These are phyloP conservation scores for Synaphobranchus kaupii DNA, from an alignment of 2,797 vertebrate species.

Conservation along the genomic window DNA sequence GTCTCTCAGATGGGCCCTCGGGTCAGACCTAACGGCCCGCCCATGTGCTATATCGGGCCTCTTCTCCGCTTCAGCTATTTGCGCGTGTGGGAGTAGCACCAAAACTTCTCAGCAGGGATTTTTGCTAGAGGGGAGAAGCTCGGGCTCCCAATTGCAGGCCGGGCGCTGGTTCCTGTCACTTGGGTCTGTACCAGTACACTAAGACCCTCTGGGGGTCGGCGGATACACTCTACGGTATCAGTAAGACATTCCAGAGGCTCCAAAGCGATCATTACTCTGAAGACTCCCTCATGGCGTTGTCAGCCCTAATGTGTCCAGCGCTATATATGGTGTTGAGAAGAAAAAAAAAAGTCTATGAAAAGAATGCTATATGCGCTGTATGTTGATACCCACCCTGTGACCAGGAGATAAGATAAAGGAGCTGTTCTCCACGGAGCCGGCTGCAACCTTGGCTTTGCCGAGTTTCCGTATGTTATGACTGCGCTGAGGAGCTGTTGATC, in stretches of 20 bases:
- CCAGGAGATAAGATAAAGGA: background rate
- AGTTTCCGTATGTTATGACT: slow-evolving; percentile 16
- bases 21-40: slow-evolving; percentile 9
- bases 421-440: background rate
- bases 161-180: background rate
- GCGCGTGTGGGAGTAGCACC: background rate
- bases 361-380: background rate
- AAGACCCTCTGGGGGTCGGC: background rate
- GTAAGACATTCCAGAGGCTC: slow-evolving; percentile 6
- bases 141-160: slow-evolving; percentile 5
- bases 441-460: slow-evolving; percentile 23
- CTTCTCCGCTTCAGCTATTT: slow-evolving; percentile 32
- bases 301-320: background rate
- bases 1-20: slow-evolving; percentile 27
- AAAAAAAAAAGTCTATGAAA: background rate
- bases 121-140: background rate
- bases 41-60: slow-evolving; percentile 30
- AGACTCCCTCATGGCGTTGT: background rate
- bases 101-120: background rate
- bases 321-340: background rate
- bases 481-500: background rate
- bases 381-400: background rate
- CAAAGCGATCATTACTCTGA: background rate
- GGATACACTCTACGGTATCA: background rate
- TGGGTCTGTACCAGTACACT: background rate